Percentiles rank a stretch among this genome's conserved stretches.
Conservation (phyloP, 2,797 vertebrate species). For the Clarias platycephalus region DNA sequence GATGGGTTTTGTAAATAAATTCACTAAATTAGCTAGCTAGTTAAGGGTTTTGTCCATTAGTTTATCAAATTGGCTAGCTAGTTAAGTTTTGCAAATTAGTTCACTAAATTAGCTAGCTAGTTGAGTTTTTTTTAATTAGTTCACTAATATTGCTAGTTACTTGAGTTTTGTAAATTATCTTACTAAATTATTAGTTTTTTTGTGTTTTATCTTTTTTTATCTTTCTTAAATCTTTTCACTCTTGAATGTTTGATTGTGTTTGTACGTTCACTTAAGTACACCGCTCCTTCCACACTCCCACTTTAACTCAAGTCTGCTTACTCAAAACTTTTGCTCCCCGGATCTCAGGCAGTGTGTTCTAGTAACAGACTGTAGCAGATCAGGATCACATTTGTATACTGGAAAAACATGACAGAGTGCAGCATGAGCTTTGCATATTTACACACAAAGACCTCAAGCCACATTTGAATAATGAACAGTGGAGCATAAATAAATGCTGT, state of each 20-base stretch:
- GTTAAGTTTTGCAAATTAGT: background rate
- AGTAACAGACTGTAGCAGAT: background rate
- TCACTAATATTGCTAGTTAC: background rate
- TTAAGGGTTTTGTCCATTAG: background rate
- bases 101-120: background rate
- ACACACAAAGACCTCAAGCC: background rate
- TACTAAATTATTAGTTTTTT: too few species aligned
- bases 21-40: too few species aligned
- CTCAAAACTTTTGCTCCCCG: background rate
- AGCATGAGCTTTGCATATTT: background rate
- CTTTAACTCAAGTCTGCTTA: background rate
- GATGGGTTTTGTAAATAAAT: too few species aligned
- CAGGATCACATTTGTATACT: background rate
- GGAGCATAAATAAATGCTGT: background rate
- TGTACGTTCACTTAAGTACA: background rate
- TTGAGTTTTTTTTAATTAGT: background rate
- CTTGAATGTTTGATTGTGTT: background rate
- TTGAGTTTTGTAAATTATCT: background rate
- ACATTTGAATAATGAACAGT: too few species aligned
- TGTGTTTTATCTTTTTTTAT: too few species aligned
- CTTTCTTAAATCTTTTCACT: background rate
- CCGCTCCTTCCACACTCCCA: background rate
- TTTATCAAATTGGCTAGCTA: background rate
- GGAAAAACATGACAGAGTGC: background rate
- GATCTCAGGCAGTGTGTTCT: background rate